Conservation (phyloP, 2,888 invertebrate genomes). For the Anarsia innoxiella region DNA sequence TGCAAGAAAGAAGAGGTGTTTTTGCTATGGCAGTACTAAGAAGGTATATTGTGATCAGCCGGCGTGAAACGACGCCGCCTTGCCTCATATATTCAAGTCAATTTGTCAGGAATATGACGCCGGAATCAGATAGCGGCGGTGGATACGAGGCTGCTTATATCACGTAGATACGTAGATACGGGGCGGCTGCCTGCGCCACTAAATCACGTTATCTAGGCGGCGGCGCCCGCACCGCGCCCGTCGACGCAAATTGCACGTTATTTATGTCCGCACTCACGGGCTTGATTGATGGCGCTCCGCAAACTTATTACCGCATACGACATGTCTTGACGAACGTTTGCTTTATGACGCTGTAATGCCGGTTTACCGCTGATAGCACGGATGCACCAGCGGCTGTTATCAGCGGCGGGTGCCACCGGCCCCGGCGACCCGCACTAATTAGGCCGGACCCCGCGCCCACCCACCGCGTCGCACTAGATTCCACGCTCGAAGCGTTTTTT, state of each 20-base stretch:
- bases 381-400: slow-evolving; percentile 3
- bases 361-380: too few relatives aligned
- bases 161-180: slow-evolving; percentile 20
- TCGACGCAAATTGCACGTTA: slow-evolving; percentile 10
- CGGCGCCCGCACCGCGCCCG: slow-evolving; percentile 4
- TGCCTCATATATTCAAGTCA: slow-evolving; percentile 19
- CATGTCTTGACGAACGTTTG: neutral
- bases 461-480: slow-evolving; percentile 64
- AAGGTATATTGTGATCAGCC: slow-evolving; percentile 1
- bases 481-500: slow-evolving; percentile 59
- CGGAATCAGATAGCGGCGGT: slow-evolving; percentile 9
- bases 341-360: neutral
- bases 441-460: slow-evolving; percentile 38
- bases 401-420: slow-evolving; percentile 2
- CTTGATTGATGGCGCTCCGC: slow-evolving; percentile 28
- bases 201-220: slow-evolving; percentile 9
- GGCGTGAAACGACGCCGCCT: slow-evolving; percentile 1
- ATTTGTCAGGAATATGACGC: slow-evolving; percentile 20
- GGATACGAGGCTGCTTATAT: too few relatives aligned
- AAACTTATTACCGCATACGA: slow-evolving; percentile 18
- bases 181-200: slow-evolving; percentile 13
- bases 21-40: too few relatives aligned
- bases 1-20: too few relatives aligned
- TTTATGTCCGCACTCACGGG: slow-evolving; percentile 18
- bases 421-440: slow-evolving; percentile 24